Evolutionary conservation across 2,888 invertebrate species (phyloP).

Genomic region (Stictocephala bisonia): DNA sequence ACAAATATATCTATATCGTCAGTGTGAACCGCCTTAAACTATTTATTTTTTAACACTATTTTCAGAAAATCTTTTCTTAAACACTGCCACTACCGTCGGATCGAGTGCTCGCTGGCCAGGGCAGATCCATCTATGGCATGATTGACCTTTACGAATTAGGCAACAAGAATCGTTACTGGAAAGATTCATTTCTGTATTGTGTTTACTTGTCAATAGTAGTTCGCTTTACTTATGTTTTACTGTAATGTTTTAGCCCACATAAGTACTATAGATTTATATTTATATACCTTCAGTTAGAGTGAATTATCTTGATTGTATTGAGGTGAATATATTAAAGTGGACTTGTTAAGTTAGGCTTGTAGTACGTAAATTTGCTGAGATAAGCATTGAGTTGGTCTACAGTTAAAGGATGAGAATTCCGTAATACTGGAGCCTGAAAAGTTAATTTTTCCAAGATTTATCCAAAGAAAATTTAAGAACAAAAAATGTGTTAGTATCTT

Average conservation of each 20-base stretch:
- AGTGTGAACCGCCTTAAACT: constrained; percentile 36
- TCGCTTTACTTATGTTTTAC: constrained; percentile 29
- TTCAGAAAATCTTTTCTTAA: constrained; percentile 36
- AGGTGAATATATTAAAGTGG: not conserved
- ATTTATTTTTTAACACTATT: constrained; percentile 34
- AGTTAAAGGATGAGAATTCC: not conserved
- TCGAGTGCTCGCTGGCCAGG: too few relatives aligned
- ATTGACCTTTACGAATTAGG: constrained; percentile 10
- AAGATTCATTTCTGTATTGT: constrained; percentile 35
- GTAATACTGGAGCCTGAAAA: constrained; percentile 35
- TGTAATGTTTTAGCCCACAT: constrained; percentile 17
- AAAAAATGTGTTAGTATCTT: too few relatives aligned
- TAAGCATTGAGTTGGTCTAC: not conserved
- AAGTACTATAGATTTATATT: constrained; percentile 34
- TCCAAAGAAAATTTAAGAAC: not conserved
- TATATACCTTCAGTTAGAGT: constrained; percentile 27
- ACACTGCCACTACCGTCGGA: constrained; percentile 26
- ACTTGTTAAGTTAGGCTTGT: constrained; percentile 15
- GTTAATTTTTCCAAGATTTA: constrained; percentile 29
- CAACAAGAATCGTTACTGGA: constrained; percentile 39
- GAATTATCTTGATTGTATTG: constrained; percentile 23
- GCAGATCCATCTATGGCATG: too few relatives aligned
- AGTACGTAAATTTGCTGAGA: constrained; percentile 4
- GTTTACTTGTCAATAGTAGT: constrained; percentile 24
- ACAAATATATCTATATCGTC: constrained; percentile 23